Evolutionary conservation across 2,888 invertebrate genomes (phyloP).

Genomic region (Atherix ibis): DNA sequence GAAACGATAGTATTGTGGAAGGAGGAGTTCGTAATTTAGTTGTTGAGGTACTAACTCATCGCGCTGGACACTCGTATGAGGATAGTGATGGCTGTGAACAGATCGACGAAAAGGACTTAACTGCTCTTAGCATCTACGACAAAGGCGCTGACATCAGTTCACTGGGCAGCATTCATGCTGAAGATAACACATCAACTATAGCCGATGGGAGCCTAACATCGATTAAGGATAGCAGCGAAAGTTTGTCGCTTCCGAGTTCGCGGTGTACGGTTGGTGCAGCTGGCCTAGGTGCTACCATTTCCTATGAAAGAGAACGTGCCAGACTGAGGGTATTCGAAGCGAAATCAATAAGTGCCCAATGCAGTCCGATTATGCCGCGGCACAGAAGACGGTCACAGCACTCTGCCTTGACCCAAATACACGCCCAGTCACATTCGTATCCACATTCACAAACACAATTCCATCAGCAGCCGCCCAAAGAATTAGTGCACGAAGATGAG

Average conservation of each 20-base stretch:
- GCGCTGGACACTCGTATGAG: conserved; percentile 11
- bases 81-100: conserved; percentile 11
- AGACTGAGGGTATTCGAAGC: conserved; percentile 29
- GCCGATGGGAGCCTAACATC: conserved; percentile 29
- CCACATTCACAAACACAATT: conserved; percentile 3
- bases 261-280: conserved; percentile 29
- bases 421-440: too few relatives aligned
- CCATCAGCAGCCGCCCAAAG: too few relatives aligned
- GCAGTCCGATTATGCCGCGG: conserved; percentile 26
- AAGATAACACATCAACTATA: conserved; percentile 9
- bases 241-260: conserved; percentile 30
- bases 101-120: conserved; percentile 5
- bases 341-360: conserved; percentile 32
- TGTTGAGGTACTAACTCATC: conserved; percentile 27
- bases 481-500: too few relatives aligned
- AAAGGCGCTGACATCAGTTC: conserved; percentile 9
- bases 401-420: conserved; percentile 4
- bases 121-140: conserved; percentile 1
- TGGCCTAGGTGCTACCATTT: conserved; percentile 23
- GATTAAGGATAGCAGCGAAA: conserved; percentile 27
- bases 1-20: conserved; percentile 12
- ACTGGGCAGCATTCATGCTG: conserved; percentile 6
- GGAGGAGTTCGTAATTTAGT: conserved; percentile 20
- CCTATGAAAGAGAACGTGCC: conserved; percentile 18
- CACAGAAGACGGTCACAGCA: conserved; percentile 9